These are phyloP conservation scores for Alsophila aescularia DNA, from an alignment of 2,888 invertebrate genomes.

Conservation along the genomic window DNA sequence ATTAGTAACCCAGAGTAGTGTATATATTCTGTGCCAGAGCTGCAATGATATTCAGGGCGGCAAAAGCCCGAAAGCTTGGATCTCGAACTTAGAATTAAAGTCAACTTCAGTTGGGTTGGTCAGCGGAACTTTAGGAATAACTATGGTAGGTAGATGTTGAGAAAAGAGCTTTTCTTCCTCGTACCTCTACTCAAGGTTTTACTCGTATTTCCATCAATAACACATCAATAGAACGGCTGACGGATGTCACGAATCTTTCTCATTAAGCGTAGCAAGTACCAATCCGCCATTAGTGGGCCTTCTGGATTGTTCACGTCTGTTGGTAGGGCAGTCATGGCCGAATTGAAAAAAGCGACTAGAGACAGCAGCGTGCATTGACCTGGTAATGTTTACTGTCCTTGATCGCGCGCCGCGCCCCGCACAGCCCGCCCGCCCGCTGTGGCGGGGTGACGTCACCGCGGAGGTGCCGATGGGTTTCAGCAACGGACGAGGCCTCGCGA, in stretches of 20 bases:
- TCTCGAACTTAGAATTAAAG: too few relatives aligned
- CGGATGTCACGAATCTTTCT: slow-evolving; percentile 34
- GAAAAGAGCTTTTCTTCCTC: too few relatives aligned
- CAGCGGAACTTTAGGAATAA: too few relatives aligned
- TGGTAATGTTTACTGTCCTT: slow-evolving; percentile 83
- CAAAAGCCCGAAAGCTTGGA: too few relatives aligned
- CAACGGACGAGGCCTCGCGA: slow-evolving; percentile 47
- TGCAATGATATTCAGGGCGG: too few relatives aligned
- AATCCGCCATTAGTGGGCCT: slow-evolving; percentile 53
- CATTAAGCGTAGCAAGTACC: slow-evolving; percentile 27
- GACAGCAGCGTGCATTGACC: slow-evolving; percentile 79
- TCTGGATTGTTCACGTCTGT: slow-evolving; percentile 55
- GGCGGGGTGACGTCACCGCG: slow-evolving; percentile 73
- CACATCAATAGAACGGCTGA: too few relatives aligned
- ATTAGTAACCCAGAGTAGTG: too few relatives aligned
- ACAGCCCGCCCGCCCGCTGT: slow-evolving; percentile 29
- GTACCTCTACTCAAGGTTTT: too few relatives aligned
- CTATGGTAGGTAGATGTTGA: too few relatives aligned
- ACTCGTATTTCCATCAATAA: too few relatives aligned
- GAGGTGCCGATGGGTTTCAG: slow-evolving; percentile 83
- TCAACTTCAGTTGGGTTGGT: too few relatives aligned
- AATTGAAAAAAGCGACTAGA: slow-evolving; percentile 66
- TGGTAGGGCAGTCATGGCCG: slow-evolving; percentile 68
- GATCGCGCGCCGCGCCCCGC: slow-evolving; percentile 55
- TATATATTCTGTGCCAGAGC: too few relatives aligned